These are phyloP conservation scores for Poecilobothrus nobilitatus DNA, from an alignment of 2,888 invertebrate species.

Conservation along the genomic window DNA sequence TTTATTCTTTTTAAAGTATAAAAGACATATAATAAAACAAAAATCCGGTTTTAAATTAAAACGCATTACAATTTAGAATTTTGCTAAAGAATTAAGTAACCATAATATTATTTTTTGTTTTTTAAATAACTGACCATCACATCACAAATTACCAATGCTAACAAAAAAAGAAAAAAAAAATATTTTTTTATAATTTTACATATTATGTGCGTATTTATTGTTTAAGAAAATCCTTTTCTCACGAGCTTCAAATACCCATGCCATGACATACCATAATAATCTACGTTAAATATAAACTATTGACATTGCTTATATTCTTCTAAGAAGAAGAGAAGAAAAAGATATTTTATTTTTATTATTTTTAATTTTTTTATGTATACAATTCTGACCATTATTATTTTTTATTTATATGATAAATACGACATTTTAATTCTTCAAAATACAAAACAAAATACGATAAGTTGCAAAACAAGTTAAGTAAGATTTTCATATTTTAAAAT, in stretches of 20 bases:
- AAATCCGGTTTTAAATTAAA: neutral
- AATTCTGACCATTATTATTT: neutral
- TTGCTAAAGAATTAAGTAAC: too few species aligned
- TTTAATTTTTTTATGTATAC: too few species aligned
- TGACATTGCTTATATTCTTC: neutral
- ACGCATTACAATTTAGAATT: too few species aligned
- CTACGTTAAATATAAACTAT: too few species aligned
- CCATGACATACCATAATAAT: too few species aligned
- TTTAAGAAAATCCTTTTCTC: neutral
- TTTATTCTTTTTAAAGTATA: neutral
- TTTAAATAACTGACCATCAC: neutral
- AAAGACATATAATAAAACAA: neutral
- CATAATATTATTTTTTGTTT: too few species aligned
- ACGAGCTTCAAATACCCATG: neutral
- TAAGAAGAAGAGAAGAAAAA: neutral
- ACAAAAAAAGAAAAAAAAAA: neutral
- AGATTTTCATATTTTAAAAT: neutral
- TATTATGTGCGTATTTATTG: neutral
- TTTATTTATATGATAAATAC: neutral
- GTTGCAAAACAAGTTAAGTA: neutral
- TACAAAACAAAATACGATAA: neutral
- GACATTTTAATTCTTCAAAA: neutral
- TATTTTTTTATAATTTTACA: neutral
- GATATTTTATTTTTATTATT: neutral
- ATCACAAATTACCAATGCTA: neutral